Base-by-base conservation (phyloP, 2,797 vertebrate genomes). In the Nannoperca obscura region DNA sequence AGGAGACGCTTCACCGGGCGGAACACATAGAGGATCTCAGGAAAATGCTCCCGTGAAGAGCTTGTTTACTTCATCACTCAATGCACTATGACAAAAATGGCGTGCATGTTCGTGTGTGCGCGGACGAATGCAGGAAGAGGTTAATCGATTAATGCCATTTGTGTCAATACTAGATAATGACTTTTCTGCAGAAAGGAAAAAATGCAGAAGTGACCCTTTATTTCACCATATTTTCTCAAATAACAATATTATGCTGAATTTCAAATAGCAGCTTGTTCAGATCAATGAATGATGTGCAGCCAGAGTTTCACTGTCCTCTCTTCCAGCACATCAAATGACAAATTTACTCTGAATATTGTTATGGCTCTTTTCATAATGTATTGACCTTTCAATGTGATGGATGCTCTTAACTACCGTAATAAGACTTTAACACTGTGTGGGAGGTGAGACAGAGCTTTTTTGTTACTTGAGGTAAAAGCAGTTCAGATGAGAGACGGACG, bases 331-430 rank as follows among this genome's bases (percentile, higher is more conserved):
- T 88, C 78, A 82, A 74, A 88, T 84, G 84, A 89, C 79, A 87
- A 71, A 91, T 89, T 86, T 82, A n/a, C 54, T 55, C 65, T 76
- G 76, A 76, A 88, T 90, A 85, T 86, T 90, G 83, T 83, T 80
- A 73, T 64, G 72, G 76, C 57, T 80, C 77, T 81, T 90, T 90
- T 91, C 76, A 78, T 80, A 82, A 71, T 62, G 74, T 86, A 86
- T 80, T 92, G 92, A 92, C 91, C 90, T 92, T 92, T 93, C 73
- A 75, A 44, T 49, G 52, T 92, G 91, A 94, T 90, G 81, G 87
- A 93, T 92, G 83, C 68, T 74, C 67, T 84, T 63, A 62, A 81
- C 78, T 61, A 47, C 77, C 20, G 75, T 82, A 83, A 85, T 81
- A 80, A 79, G 70, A 76, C 65, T 66, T 84, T 78, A 42, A 57